Base-by-base conservation (phyloP, 2,888 invertebrate species). In the Nebria salina region DNA sequence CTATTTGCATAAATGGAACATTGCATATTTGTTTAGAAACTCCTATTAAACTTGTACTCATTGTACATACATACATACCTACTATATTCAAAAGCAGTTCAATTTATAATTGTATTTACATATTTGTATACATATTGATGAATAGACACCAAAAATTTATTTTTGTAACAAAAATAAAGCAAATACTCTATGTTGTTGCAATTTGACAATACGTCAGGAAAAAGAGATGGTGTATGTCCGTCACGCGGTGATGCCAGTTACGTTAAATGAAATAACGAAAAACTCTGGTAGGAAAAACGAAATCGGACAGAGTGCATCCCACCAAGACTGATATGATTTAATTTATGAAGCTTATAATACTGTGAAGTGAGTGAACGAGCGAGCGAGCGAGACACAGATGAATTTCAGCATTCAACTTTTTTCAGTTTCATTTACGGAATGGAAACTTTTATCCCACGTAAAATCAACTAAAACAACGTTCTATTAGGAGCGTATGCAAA, bases 201-300 rank as follows among this genome's bases (percentile, higher is more conserved):
- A 20, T 20, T 20, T 20, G 20, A 20, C 20, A 20, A 20, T 34
- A 34, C 34, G 42, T 68, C 13, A 25, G 25, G 42, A 42, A 68
- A n/a, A 64, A 74, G 2, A 54, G 11, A 42, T 41, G 54, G 54
- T 74, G 34, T 34, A 34, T 34, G 34, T 54, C 8, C 54, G 54
- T 75, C 64, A 75, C 65, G 75, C 65, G 75, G 54, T 54, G 13
- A 54, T 11, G 54, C 8, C 54, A 54, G 54, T 54, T 54, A 54
- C 54, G 54, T 54, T 54, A 54, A 54, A 54, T 54, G 54, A 54
- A 54, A 54, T 54, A 13, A 54, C 54, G 7, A 54, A 54, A 54
- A 54, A 54, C 7, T 54, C 43, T 43, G 20, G 20, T 20, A 20
- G 6, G 43, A 9, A 43, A 43, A 43, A 43, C 6, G 43, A 54